Evolutionary conservation across 2,113 vertebrate species (phyloP), one percentile per base, ranked within the genome.

Genomic region (Arizona elegans): DNA sequence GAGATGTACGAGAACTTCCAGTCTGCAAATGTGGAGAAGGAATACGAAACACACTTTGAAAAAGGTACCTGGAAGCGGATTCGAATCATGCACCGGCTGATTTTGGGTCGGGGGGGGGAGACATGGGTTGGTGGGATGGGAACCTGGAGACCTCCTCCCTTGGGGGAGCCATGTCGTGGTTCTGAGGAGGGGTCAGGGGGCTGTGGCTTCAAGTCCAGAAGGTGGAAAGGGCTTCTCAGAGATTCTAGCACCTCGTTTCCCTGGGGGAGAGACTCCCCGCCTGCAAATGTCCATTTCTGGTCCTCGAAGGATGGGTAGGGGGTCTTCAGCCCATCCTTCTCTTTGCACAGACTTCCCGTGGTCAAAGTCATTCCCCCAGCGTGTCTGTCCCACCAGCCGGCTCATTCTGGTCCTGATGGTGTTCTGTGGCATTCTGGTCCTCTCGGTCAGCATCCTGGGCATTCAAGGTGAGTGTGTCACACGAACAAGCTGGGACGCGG

Each of bases 321-420:
- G 13, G 52, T 33, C 52, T 38, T 38, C 29, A 17, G 15, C 11
- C 11, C 24, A 5, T 3, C 5, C 47, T 15, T 26, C 29, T 17
- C 26, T 26, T 8, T 1, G 21, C 54, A 2, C 88, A 93, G 92
- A 0, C 3, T 11, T 52, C 4, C 70, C 53, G 0, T 7, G 8
- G 0, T 23, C 11, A 0, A 88, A 7, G 43, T 62, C 88, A 1
- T 6, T 75, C 29, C 53, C 8, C 19, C 38, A 23, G 6, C 88
- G 92, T 8, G 0, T 59, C 70, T 93, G 92, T 6, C 75, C 92
- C 92, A 93, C 92, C 70, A 54, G 9, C 54, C 92, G 92, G 0
- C 92, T 93, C 11, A 3, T 86, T 75, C 29, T 86, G 21, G 7
- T 21, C 3, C 13, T 93, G 88, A 53, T 52, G 19, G 43, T 12